Evolutionary conservation across 2,113 vertebrate genomes (phyloP).

Genomic region (Toxotes chatareus): DNA sequence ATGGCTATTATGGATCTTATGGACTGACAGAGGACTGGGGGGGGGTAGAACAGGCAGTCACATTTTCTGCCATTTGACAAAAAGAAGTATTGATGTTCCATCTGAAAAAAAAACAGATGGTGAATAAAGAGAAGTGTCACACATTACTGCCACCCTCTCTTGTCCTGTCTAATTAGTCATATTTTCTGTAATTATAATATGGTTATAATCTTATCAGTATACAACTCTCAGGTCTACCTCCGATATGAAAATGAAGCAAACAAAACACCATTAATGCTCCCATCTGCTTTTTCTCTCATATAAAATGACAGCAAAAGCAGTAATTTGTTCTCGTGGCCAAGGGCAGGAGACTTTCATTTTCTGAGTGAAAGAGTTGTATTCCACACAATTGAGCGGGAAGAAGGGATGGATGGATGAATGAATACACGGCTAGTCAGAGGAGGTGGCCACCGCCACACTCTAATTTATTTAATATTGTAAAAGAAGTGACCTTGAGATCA

Average conservation of each 20-base stretch:
- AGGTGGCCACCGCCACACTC: slow-evolving; percentile 39
- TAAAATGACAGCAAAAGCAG: slow-evolving; percentile 53
- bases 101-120: slow-evolving; percentile 35
- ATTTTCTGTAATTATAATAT: slow-evolving; percentile 65
- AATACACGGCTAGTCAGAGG: slow-evolving; percentile 13
- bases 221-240: slow-evolving; percentile 47
- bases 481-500: slow-evolving; percentile 80
- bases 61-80: slow-evolving; percentile 44
- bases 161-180: slow-evolving; percentile 69
- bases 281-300: slow-evolving; percentile 32
- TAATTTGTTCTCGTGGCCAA: slow-evolving; percentile 67
- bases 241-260: slow-evolving; percentile 59
- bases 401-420: slow-evolving; percentile 33
- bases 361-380: slow-evolving; percentile 51
- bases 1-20: slow-evolving; percentile 60
- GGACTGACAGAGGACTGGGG: slow-evolving; percentile 15
- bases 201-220: slow-evolving; percentile 56
- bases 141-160: slow-evolving; percentile 45
- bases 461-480: slow-evolving; percentile 83
- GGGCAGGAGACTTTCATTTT: slow-evolving; percentile 71
- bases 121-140: slow-evolving; percentile 40
- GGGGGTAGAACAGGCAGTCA: neutral
- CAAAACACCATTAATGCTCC: slow-evolving; percentile 53
- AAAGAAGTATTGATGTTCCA: slow-evolving; percentile 61
- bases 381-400: slow-evolving; percentile 45